A percentile compares a stretch with the other conserved stretches of the same genome.
Evolutionary conservation across 1,140 invertebrate species (phyloP).

Genomic region (Aphelinus atriplicis): DNA sequence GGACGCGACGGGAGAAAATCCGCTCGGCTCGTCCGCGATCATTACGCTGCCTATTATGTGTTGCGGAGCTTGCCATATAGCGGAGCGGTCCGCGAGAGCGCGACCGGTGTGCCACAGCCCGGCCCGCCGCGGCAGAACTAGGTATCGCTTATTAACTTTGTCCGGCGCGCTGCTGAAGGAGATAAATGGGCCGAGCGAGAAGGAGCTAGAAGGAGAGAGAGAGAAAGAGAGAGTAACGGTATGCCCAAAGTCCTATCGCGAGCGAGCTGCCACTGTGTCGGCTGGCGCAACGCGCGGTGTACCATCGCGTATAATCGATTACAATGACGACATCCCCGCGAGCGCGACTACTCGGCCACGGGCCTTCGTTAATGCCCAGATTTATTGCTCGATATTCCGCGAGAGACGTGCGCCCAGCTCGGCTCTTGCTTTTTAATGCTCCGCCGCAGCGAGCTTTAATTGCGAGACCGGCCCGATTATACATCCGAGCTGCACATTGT

Average conservation of each 20-base stretch:
- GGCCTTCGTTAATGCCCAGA: constrained; percentile 7
- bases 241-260: background rate
- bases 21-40: constrained; percentile 43
- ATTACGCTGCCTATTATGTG: constrained; percentile 57
- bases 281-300: constrained; percentile 21
- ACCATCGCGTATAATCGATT: constrained; percentile 33
- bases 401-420: background rate
- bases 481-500: too few relatives aligned
- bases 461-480: too few relatives aligned
- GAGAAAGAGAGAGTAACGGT: constrained; percentile 13
- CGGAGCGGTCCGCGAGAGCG: background rate
- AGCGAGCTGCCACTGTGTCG: background rate
- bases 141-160: constrained; percentile 63
- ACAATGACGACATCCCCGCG: constrained; percentile 17
- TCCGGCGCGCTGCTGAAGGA: constrained; percentile 34
- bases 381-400: constrained; percentile 38
- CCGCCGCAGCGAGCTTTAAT: too few relatives aligned
- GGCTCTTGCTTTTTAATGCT: too few relatives aligned
- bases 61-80: background rate
- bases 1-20: constrained; percentile 20
- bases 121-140: constrained; percentile 37
- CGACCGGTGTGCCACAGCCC: constrained; percentile 48
- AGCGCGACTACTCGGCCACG: too few relatives aligned
- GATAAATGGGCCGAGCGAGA: constrained; percentile 40
- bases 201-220: background rate